Evolutionary conservation across 2,888 invertebrate species (phyloP).

Genomic region (Zygaena filipendulae): DNA sequence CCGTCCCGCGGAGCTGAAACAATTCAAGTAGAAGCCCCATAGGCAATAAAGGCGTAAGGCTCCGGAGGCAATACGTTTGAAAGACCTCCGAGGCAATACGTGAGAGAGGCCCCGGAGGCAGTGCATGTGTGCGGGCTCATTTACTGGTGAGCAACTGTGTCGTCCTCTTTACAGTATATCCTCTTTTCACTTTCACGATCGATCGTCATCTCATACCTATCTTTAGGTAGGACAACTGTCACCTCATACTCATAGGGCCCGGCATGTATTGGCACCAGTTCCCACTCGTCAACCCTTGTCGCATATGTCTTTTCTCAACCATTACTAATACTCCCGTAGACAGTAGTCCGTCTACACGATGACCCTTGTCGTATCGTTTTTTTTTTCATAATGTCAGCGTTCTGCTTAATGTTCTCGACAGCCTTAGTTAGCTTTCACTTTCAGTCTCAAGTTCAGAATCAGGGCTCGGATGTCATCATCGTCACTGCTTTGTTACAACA

Average conservation of each 20-base stretch:
- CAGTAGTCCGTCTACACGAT: too few species aligned
- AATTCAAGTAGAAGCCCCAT: too few species aligned
- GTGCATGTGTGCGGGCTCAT: too few species aligned
- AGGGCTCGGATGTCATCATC: too few species aligned
- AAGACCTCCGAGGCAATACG: too few species aligned
- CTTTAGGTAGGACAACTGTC: conserved; percentile 6
- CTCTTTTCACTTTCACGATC: too few species aligned
- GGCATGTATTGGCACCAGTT: conserved; percentile 6
- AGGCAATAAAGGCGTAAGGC: too few species aligned
- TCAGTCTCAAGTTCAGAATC: conserved; percentile 7
- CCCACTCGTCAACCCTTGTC: conserved; percentile 9
- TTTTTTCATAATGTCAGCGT: conserved; percentile 8
- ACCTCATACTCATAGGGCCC: conserved; percentile 8
- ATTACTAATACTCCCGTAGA: conserved; percentile 6
- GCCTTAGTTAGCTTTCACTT: conserved; percentile 1
- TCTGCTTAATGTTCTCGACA: conserved; percentile 1
- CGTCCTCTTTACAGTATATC: too few species aligned
- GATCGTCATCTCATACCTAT: conserved; percentile 6
- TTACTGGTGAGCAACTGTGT: too few species aligned
- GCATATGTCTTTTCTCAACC: conserved; percentile 9
- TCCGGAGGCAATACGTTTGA: too few species aligned
- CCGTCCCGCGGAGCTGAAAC: too few species aligned
- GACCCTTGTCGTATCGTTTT: conserved; percentile 5
- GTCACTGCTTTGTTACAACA: conserved; percentile 5
- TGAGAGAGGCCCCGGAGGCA: too few species aligned